These are phyloP conservation scores for Amphiprion percula DNA, from an alignment of 2,113 vertebrate genomes.

Conservation along the genomic window DNA sequence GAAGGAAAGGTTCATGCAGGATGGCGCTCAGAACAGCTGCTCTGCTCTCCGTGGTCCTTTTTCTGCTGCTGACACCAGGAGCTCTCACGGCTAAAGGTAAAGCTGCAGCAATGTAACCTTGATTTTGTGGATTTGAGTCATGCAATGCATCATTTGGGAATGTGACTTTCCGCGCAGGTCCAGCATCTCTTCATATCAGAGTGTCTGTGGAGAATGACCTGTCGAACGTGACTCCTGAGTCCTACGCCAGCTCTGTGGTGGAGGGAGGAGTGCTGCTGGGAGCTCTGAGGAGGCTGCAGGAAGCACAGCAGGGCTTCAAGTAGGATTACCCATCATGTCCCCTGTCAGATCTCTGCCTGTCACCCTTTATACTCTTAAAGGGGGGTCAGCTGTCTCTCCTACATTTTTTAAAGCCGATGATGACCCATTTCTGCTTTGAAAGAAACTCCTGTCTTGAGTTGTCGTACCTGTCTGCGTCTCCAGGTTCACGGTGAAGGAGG, in stretches of 20 bases:
- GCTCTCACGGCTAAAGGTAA: slow-evolving; percentile 46
- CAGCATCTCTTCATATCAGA: slow-evolving; percentile 44
- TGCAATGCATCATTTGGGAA: not conserved
- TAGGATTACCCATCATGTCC: slow-evolving; percentile 36
- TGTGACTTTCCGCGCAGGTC: slow-evolving; percentile 17
- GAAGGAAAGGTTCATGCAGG: slow-evolving; percentile 8
- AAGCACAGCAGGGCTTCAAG: slow-evolving; percentile 70
- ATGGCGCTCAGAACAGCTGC: slow-evolving; percentile 31
- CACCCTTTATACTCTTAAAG: not conserved
- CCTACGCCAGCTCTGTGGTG: slow-evolving; percentile 56
- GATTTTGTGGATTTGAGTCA: not conserved
- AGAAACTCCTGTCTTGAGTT: not conserved
- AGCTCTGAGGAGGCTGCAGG: slow-evolving; percentile 72
- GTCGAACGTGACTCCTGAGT: slow-evolving; percentile 44
- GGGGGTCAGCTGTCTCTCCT: not conserved
- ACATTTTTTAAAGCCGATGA: not conserved
- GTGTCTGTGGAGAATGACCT: slow-evolving; percentile 71
- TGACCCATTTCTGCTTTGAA: slow-evolving; percentile 16
- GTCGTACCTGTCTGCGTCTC: not conserved
- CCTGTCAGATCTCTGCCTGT: not conserved
- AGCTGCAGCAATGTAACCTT: not conserved
- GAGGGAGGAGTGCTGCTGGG: slow-evolving; percentile 75
- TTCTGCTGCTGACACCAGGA: slow-evolving; percentile 54
- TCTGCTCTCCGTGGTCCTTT: slow-evolving; percentile 52
- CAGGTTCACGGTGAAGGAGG: slow-evolving; percentile 73